phyloP scores from a whole-genome alignment of 2,888 invertebrate genomes.

The Drosophila flavopinicola region DNA sequence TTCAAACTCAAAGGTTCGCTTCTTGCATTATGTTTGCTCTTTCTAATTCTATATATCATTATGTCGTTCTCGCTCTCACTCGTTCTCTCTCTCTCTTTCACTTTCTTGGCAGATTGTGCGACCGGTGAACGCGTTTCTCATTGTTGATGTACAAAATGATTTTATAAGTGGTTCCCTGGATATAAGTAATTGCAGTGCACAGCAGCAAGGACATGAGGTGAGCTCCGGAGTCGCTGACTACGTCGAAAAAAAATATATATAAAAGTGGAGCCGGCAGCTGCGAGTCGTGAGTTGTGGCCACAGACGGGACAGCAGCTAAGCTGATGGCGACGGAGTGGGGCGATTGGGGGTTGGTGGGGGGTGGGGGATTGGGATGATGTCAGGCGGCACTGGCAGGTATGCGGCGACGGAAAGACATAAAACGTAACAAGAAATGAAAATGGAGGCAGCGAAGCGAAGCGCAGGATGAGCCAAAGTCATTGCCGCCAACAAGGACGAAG shows the following conservation, averaged over 20 bases:
- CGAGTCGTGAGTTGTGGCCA: conserved; percentile 62
- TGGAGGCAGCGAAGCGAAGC: conserved; percentile 66
- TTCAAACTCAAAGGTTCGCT: neutral
- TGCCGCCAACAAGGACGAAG: conserved; percentile 60
- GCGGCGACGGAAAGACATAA: conserved; percentile 76
- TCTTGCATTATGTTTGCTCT: conserved; percentile 20
- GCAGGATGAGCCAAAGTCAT: conserved; percentile 70
- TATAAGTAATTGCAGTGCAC: conserved; percentile 96
- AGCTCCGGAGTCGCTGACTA: conserved; percentile 54
- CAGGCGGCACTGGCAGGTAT: conserved; percentile 39
- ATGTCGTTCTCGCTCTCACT: conserved; percentile 52
- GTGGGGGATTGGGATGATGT: neutral
- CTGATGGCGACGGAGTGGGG: conserved; percentile 6
- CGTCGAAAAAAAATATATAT: conserved; percentile 5
- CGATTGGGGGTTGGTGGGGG: neutral
- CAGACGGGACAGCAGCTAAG: conserved; percentile 59
- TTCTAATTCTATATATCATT: conserved; percentile 33
- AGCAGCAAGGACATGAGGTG: conserved; percentile 94
- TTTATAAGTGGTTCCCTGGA: conserved; percentile 97
- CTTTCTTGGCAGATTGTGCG: conserved; percentile 89
- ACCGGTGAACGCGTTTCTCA: conserved; percentile 94
- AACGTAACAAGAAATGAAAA: conserved; percentile 78
- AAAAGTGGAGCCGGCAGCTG: conserved; percentile 44
- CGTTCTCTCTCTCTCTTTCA: conserved; percentile 25
- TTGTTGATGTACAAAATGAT: conserved; percentile 99